Conservation (phyloP, 2,888 invertebrate species). For the Dynastes hyllus region DNA sequence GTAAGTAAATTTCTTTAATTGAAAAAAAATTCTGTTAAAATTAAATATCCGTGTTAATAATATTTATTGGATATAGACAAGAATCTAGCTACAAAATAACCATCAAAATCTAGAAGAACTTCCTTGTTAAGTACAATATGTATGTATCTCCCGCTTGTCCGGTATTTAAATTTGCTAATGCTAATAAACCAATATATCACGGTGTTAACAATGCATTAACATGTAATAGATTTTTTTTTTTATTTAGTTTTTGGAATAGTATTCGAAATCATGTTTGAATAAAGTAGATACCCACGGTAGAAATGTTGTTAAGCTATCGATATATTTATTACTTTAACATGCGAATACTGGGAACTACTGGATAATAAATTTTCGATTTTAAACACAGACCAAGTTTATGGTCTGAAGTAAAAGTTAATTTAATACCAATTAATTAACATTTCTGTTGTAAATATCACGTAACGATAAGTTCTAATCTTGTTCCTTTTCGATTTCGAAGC, state of each 20-base stretch:
- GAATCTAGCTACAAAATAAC: too few species aligned
- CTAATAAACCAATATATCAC: conserved; percentile 6
- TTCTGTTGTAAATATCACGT: conserved; percentile 9
- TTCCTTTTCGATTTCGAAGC: neutral
- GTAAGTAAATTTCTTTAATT: neutral
- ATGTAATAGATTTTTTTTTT: neutral
- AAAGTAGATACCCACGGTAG: neutral
- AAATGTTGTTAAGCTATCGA: neutral
- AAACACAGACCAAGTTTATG: neutral
- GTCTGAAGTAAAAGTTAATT: conserved; percentile 9
- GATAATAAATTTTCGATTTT: conserved; percentile 34
- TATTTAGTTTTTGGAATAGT: neutral
- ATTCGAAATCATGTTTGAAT: too few species aligned
- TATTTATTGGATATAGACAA: too few species aligned
- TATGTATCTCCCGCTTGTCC: neutral
- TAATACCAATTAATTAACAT: neutral
- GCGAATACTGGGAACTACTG: too few species aligned
- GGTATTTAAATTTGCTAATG: conserved; percentile 7
- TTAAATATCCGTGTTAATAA: neutral
- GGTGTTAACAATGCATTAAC: neutral
- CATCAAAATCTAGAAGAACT: too few species aligned
- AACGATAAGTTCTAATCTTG: neutral
- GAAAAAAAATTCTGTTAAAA: neutral
- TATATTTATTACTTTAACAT: too few species aligned
- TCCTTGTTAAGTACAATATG: too few species aligned